A percentile compares a stretch with the other conserved stretches of the same genome.
phyloP scores from a whole-genome alignment of 2,113 vertebrate genomes.

The Equus quagga region DNA sequence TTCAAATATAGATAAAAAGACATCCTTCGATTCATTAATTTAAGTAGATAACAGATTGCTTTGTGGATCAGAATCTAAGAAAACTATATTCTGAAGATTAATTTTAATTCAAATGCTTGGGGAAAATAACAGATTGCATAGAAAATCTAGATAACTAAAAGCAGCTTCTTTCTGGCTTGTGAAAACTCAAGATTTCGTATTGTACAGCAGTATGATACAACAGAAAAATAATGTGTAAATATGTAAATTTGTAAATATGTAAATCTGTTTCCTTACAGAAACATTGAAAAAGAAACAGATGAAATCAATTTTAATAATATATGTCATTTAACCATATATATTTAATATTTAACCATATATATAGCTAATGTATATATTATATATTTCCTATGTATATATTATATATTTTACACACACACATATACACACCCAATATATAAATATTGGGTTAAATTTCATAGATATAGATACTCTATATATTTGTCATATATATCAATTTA shows the following conservation, averaged over 20 bases:
- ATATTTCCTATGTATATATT: not conserved
- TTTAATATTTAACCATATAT: not conserved
- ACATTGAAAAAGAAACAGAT: not conserved
- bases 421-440: not conserved
- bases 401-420: not conserved
- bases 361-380: not conserved
- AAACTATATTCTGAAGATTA: constrained; percentile 73
- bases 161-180: not conserved
- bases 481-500: not conserved
- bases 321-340: not conserved
- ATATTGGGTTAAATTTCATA: not conserved
- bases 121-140: not conserved
- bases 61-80: constrained; percentile 68
- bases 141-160: constrained; percentile 51
- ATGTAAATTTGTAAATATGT: not conserved
- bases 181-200: not conserved
- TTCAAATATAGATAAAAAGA: constrained; percentile 79
- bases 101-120: constrained; percentile 77
- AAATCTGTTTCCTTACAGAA: not conserved
- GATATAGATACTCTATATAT: not conserved
- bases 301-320: not conserved
- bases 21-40: constrained; percentile 78
- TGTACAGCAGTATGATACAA: not conserved
- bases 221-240: not conserved
- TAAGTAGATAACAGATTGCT: constrained; percentile 68